A percentile compares a stretch with the other conserved stretches of the same genome.
These are phyloP conservation scores for Erebia aethiops DNA, from an alignment of 2,888 invertebrate genomes.

Conservation along the genomic window DNA sequence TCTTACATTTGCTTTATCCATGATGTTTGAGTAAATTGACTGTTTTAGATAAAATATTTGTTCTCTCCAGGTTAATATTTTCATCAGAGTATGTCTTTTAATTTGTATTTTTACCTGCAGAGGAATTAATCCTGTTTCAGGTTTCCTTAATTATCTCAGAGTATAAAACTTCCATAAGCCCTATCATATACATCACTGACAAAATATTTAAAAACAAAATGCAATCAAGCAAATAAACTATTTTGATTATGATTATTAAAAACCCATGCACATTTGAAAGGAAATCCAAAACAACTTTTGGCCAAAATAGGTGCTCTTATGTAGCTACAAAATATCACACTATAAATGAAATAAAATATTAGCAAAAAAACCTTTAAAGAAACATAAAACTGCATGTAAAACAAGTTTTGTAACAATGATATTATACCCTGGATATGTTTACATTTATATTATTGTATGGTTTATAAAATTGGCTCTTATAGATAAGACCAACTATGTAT, in stretches of 20 bases:
- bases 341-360: neutral
- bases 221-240: no score
- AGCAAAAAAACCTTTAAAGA: neutral
- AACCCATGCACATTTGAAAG: slow-evolving; percentile 2
- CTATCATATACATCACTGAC: neutral
- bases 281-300: neutral
- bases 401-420: neutral
- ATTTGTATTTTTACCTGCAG: slow-evolving; percentile 71
- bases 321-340: neutral
- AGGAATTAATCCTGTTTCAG: slow-evolving; percentile 66
- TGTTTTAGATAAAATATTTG: slow-evolving; percentile 17
- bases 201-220: slow-evolving; percentile 10
- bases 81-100: slow-evolving; percentile 52
- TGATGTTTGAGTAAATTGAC: slow-evolving; percentile 51
- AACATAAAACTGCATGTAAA: neutral
- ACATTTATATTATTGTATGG: no score
- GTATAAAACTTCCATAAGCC: neutral
- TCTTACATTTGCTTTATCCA: slow-evolving; percentile 82
- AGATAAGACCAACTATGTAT: no score
- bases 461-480: no score
- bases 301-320: neutral
- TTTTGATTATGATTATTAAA: no score
- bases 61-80: slow-evolving; percentile 50
- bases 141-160: slow-evolving; percentile 29
- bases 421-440: no score